Evolutionary conservation across 1,140 invertebrate species (phyloP), one percentile per base, ranked within the genome.

Genomic region (Hycleus cichorii): DNA sequence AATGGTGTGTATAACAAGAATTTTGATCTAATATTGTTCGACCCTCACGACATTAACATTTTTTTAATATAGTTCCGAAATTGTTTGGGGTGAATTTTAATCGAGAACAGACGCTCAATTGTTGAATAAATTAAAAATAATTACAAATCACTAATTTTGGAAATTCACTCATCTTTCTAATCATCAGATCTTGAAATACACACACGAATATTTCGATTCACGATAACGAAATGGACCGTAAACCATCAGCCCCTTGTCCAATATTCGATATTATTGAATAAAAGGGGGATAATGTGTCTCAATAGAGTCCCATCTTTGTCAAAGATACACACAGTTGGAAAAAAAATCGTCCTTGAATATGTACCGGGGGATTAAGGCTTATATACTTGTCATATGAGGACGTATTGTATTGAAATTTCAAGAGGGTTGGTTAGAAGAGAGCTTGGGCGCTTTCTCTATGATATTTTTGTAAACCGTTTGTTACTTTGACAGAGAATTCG

Each of bases 171-270:
- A 7, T 32, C 7, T 4, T 32, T 32, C 4, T 32, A 32, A 5
- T 32, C 4, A 32, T 1, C 32, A 7, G 32, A 32, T 32, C 32
- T 32, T 32, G 4, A 7, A 32, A 18, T 18, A 18, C 18, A 18
- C 18, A 18, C 18, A 18, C 18, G 18, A 32, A 32, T 32, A 32
- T 32, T 32, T 32, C 32, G 32, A 32, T 32, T 32, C 32, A 3
- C 32, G 63, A 62, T 62, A 62, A 57, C 58, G 63, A 64, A 64
- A 64, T 64, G 63, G 58, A 62, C 57, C 62, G 63, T 62, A 64
- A 64, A 62, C 60, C 60, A 54, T 62, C 38, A 58, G 54, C 58
- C 63, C 63, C 60, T 38, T 52, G 54, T 47, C 43, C 39, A 57
- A 64, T 64, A 58, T 57, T 58, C 59, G 63, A 64, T 64, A 64